Base-by-base conservation (phyloP, 2,888 invertebrate species). In the Macrosoma leucophasiata region DNA sequence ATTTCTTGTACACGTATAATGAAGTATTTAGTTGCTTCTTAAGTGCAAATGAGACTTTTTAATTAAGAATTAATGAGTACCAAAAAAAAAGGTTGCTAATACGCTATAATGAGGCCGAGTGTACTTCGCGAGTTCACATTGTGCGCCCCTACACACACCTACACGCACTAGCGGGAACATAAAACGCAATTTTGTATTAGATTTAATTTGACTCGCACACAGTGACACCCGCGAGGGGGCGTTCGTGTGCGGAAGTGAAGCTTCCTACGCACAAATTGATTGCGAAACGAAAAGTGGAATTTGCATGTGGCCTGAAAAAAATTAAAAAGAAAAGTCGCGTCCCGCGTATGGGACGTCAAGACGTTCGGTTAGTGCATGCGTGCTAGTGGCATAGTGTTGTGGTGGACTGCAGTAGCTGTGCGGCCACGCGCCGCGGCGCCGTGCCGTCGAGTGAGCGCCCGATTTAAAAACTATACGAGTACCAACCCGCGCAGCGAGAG, bases 131-230 rank as follows among this genome's bases (percentile, higher is more conserved):
- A 68, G 66, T 60, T 77, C 73, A 68, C 69, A 79, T 75, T 78
- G 81, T 79, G 62, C 67, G 56, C 71, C 70, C 60, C 68, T 62
- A 71, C 76, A 71, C 79, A 78, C 81, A 77, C 78, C 62, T 59
- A 63, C 69, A 68, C 70, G 61, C 67, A 70, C 76, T 72, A 76
- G 70, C 74, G 67, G 54, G 70, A 78, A 79, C 78, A 78, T 81
- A 81, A 82, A 81, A 84, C 82, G 84, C 81, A 82, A 82, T 82
- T 84, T 82, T 81, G 82, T 84, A 82, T 82, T 82, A 84, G 84
- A 84, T 82, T 82, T 82, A 84, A 84, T 84, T 82, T 81, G 82
- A 67, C 62, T 62, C 66, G 58, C 62, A 63, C 67, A 58, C 58
- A 51, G 39, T 31, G 32, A 37, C 40, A 33, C 36, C 29, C 21